Evolutionary conservation across 2,888 invertebrate species (phyloP).

Genomic region (Campaea margaritaria): DNA sequence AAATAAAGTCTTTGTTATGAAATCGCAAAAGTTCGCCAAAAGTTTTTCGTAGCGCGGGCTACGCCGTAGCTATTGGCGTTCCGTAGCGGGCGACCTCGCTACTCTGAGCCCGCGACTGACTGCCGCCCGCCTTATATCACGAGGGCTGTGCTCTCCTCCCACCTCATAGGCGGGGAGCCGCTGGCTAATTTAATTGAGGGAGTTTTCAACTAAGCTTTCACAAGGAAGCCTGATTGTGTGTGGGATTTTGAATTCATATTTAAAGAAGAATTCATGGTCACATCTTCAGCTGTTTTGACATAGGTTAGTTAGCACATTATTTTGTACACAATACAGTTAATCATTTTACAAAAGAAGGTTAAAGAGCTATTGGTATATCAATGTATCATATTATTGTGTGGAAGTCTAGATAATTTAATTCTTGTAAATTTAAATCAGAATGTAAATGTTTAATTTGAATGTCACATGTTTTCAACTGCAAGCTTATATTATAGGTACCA

Average conservation of each 20-base stretch:
- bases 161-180: constrained; percentile 30
- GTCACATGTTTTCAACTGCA: not conserved
- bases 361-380: no score
- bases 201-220: not conserved
- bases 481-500: not conserved
- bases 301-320: no score
- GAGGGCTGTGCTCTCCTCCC: constrained; percentile 39
- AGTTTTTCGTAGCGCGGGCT: constrained; percentile 59
- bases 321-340: no score
- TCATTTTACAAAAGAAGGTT: no score
- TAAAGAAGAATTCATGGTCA: no score
- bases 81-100: constrained; percentile 58
- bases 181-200: constrained; percentile 14
- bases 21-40: constrained; percentile 51
- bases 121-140: constrained; percentile 69
- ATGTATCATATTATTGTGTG: no score
- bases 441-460: no score
- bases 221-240: not conserved
- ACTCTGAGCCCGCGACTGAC: constrained; percentile 63
- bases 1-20: constrained; percentile 2
- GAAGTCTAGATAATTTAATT: no score
- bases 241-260: no score
- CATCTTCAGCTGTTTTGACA: no score
- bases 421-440: no score
- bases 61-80: constrained; percentile 54